These are phyloP conservation scores for Monopis laevigella DNA, from an alignment of 2,888 invertebrate species.

Conservation along the genomic window DNA sequence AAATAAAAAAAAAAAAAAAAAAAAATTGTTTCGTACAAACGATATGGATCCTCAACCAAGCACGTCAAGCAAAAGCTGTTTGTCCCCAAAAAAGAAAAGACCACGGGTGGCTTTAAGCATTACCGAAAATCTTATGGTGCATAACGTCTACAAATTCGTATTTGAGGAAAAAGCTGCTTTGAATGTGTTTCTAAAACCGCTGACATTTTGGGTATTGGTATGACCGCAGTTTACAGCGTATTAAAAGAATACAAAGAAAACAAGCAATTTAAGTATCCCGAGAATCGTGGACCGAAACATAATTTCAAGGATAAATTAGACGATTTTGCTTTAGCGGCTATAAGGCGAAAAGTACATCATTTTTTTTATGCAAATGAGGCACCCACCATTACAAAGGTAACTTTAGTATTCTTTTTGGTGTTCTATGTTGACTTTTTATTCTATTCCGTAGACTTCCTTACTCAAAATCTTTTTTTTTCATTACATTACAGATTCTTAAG, in stretches of 20 bases:
- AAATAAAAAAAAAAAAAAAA: too few species aligned
- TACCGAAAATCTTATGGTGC: conserved; percentile 21
- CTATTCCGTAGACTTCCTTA: conserved; percentile 19
- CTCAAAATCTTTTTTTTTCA: conserved; percentile 19
- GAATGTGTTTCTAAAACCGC: conserved; percentile 19
- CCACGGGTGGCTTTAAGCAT: conserved; percentile 17
- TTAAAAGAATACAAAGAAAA: conserved; percentile 22
- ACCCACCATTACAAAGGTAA: conserved; percentile 22
- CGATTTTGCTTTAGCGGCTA: conserved; percentile 23
- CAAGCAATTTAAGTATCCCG: conserved; percentile 20
- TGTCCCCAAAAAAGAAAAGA: conserved; percentile 21
- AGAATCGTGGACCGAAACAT: conserved; percentile 21
- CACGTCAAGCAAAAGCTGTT: conserved; percentile 21
- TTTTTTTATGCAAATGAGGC: conserved; percentile 23
- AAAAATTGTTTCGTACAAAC: conserved; percentile 21
- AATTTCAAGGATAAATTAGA: conserved; percentile 24
- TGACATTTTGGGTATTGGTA: conserved; percentile 20
- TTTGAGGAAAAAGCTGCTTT: conserved; percentile 21
- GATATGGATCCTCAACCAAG: conserved; percentile 21
- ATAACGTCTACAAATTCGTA: conserved; percentile 22
- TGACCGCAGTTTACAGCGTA: conserved; percentile 20
- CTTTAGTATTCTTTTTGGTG: conserved; percentile 17
- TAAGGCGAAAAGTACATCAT: conserved; percentile 23
- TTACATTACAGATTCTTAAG: conserved; percentile 21
- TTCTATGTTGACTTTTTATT: conserved; percentile 18